phyloP scores from a whole-genome alignment of 2,113 vertebrate genomes.

The Protobothrops flavoviridis region DNA sequence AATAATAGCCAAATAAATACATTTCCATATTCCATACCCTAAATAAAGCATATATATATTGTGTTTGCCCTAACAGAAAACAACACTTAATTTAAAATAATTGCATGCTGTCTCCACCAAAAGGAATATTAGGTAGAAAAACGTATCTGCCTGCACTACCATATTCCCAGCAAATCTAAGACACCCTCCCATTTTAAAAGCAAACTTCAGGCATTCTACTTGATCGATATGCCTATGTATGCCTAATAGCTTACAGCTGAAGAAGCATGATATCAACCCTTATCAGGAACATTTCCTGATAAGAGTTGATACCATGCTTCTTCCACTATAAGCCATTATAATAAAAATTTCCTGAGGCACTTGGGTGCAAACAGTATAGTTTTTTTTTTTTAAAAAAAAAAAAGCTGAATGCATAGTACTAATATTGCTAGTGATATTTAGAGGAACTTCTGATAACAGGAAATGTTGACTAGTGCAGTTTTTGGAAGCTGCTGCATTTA shows the following conservation, averaged over 20 bases:
- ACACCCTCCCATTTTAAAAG: background rate
- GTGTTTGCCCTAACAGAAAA: background rate
- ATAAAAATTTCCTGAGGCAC: background rate
- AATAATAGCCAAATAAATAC: background rate
- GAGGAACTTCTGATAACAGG: background rate
- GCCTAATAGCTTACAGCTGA: background rate
- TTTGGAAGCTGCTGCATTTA: background rate
- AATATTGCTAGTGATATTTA: background rate
- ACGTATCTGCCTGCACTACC: background rate
- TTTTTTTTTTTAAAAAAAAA: background rate
- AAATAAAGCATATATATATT: background rate
- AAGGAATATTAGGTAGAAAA: background rate
- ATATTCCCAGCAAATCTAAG: background rate
- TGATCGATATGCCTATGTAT: background rate
- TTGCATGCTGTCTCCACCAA: background rate
- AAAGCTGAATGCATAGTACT: background rate
- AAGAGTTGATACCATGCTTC: background rate
- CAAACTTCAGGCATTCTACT: background rate
- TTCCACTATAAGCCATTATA: background rate
- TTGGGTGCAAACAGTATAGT: background rate
- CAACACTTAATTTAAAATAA: background rate
- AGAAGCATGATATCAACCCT: background rate
- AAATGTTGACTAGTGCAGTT: background rate
- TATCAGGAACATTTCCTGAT: background rate
- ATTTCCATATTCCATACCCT: background rate